Percentiles rank a stretch among this genome's conserved stretches.
Conservation (phyloP, 2,888 invertebrate species). For the Acrobasis consociella region DNA sequence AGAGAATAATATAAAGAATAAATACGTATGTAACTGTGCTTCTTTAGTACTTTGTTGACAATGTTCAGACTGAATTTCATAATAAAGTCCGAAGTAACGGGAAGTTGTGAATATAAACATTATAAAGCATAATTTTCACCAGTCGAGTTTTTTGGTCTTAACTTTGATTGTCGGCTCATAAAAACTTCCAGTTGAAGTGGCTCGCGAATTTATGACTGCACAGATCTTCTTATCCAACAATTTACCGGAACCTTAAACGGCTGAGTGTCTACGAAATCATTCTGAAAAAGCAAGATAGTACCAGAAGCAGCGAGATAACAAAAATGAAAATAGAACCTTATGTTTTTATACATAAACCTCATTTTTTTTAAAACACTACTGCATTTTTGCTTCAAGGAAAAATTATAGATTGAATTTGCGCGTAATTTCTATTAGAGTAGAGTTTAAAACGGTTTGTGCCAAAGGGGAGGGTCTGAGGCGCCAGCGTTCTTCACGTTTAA, state of each 20-base stretch:
- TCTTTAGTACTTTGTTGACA: neutral
- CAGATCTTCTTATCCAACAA: slow-evolving; percentile 32
- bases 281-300: slow-evolving; percentile 56
- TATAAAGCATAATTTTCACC: neutral
- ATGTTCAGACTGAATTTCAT: neutral
- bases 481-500: slow-evolving; percentile 75
- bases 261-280: slow-evolving; percentile 50
- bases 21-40: neutral
- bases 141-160: slow-evolving; percentile 5
- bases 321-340: slow-evolving; percentile 46
- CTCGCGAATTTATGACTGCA: slow-evolving; percentile 12
- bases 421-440: slow-evolving; percentile 40
- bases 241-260: slow-evolving; percentile 40
- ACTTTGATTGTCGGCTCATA: slow-evolving; percentile 18
- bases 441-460: slow-evolving; percentile 46
- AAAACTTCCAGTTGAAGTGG: slow-evolving; percentile 20
- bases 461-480: slow-evolving; percentile 43
- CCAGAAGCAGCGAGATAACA: slow-evolving; percentile 31
- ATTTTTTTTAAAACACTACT: slow-evolving; percentile 35
- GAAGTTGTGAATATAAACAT: neutral
- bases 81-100: neutral
- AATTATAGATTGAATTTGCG: slow-evolving; percentile 36
- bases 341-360: slow-evolving; percentile 40
- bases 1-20: too few species aligned
- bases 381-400: slow-evolving; percentile 23